These are phyloP conservation scores for Rutpela maculata DNA, from an alignment of 2,888 invertebrate species.

Conservation along the genomic window DNA sequence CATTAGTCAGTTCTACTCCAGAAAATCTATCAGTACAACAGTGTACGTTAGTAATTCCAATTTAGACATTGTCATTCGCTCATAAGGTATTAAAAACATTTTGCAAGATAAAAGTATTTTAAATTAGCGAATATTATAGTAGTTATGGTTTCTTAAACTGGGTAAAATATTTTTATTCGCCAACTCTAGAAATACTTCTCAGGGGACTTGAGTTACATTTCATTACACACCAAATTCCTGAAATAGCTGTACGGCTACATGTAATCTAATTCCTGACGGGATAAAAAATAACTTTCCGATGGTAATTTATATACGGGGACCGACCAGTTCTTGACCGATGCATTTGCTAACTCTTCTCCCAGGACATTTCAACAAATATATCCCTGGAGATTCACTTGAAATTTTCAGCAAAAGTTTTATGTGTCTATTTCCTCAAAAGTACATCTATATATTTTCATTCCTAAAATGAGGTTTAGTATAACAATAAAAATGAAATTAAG, in stretches of 20 bases:
- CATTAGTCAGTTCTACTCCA: too few relatives aligned
- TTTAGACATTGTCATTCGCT: background rate
- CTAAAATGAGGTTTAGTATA: background rate
- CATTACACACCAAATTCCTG: slow-evolving; percentile 38
- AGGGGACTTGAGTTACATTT: slow-evolving; percentile 27
- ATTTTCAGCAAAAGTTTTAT: slow-evolving; percentile 1
- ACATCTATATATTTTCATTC: background rate
- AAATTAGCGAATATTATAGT: background rate
- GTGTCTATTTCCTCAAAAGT: background rate
- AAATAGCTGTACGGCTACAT: slow-evolving; percentile 30
- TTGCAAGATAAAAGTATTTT: background rate
- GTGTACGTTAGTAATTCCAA: background rate
- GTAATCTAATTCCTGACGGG: slow-evolving; percentile 35
- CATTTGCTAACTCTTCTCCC: slow-evolving; percentile 8
- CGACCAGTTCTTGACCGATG: slow-evolving; percentile 40
- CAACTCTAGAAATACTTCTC: background rate
- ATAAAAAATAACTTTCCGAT: slow-evolving; percentile 40
- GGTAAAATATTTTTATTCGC: background rate
- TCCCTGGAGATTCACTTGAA: background rate
- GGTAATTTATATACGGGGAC: slow-evolving; percentile 29
- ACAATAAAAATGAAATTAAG: background rate
- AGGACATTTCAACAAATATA: slow-evolving; percentile 6
- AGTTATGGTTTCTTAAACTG: background rate
- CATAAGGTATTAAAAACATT: background rate
- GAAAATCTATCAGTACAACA: too few relatives aligned